Evolutionary conservation across 2,888 invertebrate species (phyloP), one percentile per base, ranked within the genome.

Genomic region (Bombyx huttoni): DNA sequence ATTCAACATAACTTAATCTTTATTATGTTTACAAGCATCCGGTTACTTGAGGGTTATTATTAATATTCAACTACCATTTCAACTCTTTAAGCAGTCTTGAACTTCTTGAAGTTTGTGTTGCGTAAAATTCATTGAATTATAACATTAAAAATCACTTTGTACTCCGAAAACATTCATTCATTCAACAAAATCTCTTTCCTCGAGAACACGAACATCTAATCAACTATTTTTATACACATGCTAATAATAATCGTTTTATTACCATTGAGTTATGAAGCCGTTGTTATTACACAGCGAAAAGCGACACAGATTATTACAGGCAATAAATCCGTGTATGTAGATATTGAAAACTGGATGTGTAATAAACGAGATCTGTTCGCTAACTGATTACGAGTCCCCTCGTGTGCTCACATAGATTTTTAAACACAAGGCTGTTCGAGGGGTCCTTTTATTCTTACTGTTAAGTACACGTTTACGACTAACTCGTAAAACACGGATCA

Each of bases 401-500:
- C 67, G 68, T 58, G 65, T 62, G 66, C 67, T 68, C 68, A 60
- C 65, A 68, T 73, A 71, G 74, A 72, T 73, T 81, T 81, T 81
- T 81, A 81, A 83, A 78, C 78, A 75, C 68, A 74, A 52, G 61
- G 67, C 56, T 63, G 69, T 73, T 70, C 67, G 69, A 73, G 77
- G 78, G 74, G 59, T 73, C 73, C 73, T 72, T 81, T 78, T 77
- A 80, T 79, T 78, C 81, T 76, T 73, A 66, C 72, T 70, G 76
- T 78, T 85, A 84, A 87, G 85, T 82, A 86, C 80, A 79, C 80
- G 78, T 87, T 87, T 88, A 88, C 84, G 88, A 86, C 79, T 66
- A 71, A 73, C 81, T 85, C 87, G 84, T 88, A 88, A 88, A 88
- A 80, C 77, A 86, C 85, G 87, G 87, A 86, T 88, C 86, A 85